Percentiles rank a stretch among this genome's conserved stretches.
These are phyloP conservation scores for Microchrysa polita DNA, from an alignment of 2,888 invertebrate genomes.

Conservation along the genomic window DNA sequence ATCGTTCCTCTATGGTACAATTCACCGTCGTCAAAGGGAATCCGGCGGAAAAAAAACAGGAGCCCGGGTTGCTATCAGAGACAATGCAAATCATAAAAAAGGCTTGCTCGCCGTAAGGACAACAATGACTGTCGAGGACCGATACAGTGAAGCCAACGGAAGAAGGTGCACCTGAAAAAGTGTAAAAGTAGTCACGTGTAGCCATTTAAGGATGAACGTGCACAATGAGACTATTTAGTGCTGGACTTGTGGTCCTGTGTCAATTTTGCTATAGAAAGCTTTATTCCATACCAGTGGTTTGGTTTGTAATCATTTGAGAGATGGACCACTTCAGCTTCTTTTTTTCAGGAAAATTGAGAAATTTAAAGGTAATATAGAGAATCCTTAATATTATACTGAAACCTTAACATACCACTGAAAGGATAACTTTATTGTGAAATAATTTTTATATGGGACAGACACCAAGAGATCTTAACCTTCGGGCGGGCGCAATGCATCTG, in stretches of 20 bases:
- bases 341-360: background rate
- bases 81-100: conserved; percentile 43
- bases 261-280: background rate
- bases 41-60: background rate
- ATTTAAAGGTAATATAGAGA: background rate
- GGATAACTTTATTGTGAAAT: too few relatives aligned
- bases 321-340: background rate
- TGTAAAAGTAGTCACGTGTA: conserved; percentile 58
- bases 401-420: too few relatives aligned
- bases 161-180: conserved; percentile 8
- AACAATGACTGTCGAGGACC: background rate
- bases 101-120: conserved; percentile 20
- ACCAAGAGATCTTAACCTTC: too few relatives aligned
- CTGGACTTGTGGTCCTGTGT: background rate
- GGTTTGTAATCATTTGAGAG: background rate
- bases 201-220: conserved; percentile 62
- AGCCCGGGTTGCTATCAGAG: conserved; percentile 29
- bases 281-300: background rate
- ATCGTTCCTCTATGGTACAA: background rate
- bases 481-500: too few relatives aligned
- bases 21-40: conserved; percentile 3
- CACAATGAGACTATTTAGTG: conserved; percentile 54
- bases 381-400: too few relatives aligned
- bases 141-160: conserved; percentile 28
- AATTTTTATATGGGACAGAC: too few relatives aligned